Conservation (phyloP, 2,113 vertebrate genomes). For the Crotophaga sulcirostris region DNA sequence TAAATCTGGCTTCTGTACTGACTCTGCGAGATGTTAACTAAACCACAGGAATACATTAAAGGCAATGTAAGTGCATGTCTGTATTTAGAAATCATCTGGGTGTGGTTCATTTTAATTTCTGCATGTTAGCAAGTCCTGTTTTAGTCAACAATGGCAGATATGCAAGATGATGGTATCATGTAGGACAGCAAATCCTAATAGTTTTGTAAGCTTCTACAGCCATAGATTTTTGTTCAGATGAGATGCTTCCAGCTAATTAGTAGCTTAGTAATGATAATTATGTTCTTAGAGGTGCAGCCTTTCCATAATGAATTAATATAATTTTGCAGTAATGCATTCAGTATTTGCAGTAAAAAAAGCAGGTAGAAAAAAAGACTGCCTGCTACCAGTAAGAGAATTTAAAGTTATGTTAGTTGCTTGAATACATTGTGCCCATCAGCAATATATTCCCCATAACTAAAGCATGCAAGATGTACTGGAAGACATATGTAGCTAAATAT, state of each 20-base stretch:
- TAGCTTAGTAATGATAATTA: background rate
- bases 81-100: background rate
- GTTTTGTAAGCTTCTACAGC: background rate
- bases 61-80: background rate
- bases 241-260: background rate
- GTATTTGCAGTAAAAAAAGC: background rate
- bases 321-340: background rate
- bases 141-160: background rate
- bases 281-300: background rate
- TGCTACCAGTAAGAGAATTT: background rate
- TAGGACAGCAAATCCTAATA: background rate
- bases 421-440: background rate
- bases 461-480: background rate
- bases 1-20: background rate
- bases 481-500: background rate
- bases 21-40: background rate
- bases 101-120: background rate
- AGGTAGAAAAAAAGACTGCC: background rate
- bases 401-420: background rate
- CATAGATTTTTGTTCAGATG: background rate
- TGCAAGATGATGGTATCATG: background rate
- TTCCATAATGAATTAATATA: background rate
- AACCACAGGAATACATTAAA: background rate
- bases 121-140: background rate
- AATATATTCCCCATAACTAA: background rate